Evolutionary conservation across 2,797 vertebrate genomes (phyloP).

Genomic region (Acomys russatus): DNA sequence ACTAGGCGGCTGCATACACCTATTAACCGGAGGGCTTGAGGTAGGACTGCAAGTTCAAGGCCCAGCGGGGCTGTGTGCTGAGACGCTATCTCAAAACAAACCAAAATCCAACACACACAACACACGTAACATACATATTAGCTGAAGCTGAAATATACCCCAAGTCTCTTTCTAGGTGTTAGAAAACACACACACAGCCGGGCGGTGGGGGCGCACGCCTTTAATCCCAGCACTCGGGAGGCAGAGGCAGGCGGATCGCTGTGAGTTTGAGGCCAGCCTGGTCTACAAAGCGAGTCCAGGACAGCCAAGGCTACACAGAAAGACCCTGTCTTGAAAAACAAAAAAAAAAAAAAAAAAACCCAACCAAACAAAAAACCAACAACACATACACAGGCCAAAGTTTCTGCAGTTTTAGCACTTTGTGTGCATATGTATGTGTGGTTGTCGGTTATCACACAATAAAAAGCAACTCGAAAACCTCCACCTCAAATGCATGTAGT

Average conservation of each 20-base stretch:
- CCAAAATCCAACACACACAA: background rate
- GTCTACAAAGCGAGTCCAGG: too few relatives aligned
- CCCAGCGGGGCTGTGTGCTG: background rate
- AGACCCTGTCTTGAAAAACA: too few relatives aligned
- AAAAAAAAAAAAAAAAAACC: too few relatives aligned
- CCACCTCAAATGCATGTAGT: background rate
- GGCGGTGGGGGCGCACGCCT: too few relatives aligned
- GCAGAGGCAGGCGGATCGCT: too few relatives aligned
- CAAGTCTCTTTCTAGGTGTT: conserved; percentile 3
- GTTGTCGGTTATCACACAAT: background rate
- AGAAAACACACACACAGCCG: conserved; percentile 15
- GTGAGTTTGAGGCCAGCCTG: too few relatives aligned
- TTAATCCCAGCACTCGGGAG: too few relatives aligned
- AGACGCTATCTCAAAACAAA: background rate
- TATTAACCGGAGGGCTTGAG: background rate
- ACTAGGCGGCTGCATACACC: too few relatives aligned
- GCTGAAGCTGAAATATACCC: background rate
- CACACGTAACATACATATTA: background rate
- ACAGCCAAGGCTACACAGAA: too few relatives aligned
- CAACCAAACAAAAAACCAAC: too few relatives aligned
- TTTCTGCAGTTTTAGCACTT: background rate
- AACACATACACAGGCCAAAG: background rate
- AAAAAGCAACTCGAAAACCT: background rate
- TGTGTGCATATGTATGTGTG: background rate
- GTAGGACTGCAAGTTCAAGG: background rate